Base-by-base conservation (phyloP, 2,113 vertebrate species). In the Pica pica region DNA sequence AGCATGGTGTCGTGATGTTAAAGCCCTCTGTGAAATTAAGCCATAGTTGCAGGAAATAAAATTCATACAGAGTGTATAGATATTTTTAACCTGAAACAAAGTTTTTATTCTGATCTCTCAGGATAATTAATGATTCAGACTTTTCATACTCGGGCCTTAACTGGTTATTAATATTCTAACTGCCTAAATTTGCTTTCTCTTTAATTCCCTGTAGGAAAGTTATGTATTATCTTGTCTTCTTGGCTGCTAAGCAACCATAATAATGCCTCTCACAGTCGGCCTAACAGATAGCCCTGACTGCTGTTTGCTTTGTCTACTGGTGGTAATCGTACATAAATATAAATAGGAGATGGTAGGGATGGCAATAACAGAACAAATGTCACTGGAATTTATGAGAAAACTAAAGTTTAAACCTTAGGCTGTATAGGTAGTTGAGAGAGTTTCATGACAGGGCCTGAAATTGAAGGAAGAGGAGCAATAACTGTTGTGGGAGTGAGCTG, bases 161-260 rank as follows among this genome's bases (percentile, higher is more conserved):
- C 39, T 53, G 49, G 39, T 83, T 82, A 46, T 85, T 83, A 84
- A 75, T 82, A 91, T 90, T 90, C 42, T 73, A 55, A 44, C 37
- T 83, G 16, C 37, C n/a, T 63, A 64, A 50, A 64, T 81, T 67
- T 92, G 24, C 23, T 86, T 91, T 93, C 35, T 84, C 46, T 84
- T 89, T 90, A 41, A 75, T 90, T 82, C 67, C 16, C 16, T 39
- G 17, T 28, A 26, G 80, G 71, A 79, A 95, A 88, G 49, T 85
- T 82, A 55, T 6, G 4, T 56, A 71, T 59, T 70, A 91, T 60
- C 84, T 93, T 79, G 47, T 73, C 50, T 67, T 56, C 41, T 68
- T 87, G 67, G 78, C 82, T 94, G 85, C 75, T 95, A 88, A 83
- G 78, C 78, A 93, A 82, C 92, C 35, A 7, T 49, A 76, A 73